These are phyloP conservation scores for Eupelmus urozonus DNA, from an alignment of 2,888 invertebrate genomes.

Conservation along the genomic window DNA sequence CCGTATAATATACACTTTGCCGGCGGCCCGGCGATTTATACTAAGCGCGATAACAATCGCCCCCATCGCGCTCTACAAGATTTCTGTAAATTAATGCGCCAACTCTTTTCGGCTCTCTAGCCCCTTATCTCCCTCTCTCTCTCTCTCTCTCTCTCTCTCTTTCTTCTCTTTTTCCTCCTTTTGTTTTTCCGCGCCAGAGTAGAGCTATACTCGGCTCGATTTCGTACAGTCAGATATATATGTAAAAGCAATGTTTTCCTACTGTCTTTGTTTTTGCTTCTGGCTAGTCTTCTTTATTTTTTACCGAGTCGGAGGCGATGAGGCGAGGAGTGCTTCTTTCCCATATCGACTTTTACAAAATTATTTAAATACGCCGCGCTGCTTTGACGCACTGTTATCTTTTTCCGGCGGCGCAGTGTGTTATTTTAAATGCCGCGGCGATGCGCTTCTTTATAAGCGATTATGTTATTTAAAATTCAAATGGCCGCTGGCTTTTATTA, in stretches of 20 bases:
- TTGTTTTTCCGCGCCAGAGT: no score
- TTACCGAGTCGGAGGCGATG: background rate
- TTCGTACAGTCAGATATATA: background rate
- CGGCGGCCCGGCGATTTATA: conserved; percentile 27
- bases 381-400: conserved; percentile 37
- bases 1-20: conserved; percentile 21
- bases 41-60: conserved; percentile 37
- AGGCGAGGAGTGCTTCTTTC: background rate
- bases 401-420: background rate
- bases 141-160: background rate
- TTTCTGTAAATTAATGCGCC: conserved; percentile 31
- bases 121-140: background rate
- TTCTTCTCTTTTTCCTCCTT: background rate
- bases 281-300: background rate
- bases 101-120: background rate
- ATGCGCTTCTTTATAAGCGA: background rate
- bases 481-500: conserved; percentile 27
- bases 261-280: conserved; percentile 2
- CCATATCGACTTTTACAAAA: conserved; percentile 1
- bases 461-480: conserved; percentile 38
- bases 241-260: conserved; percentile 4
- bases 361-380: conserved; percentile 17
- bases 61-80: conserved; percentile 21
- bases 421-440: conserved; percentile 15
- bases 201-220: background rate